Percentiles rank a stretch among this genome's conserved stretches.
Evolutionary conservation across 2,113 vertebrate genomes (phyloP).

Genomic region (Smithornis capensis): DNA sequence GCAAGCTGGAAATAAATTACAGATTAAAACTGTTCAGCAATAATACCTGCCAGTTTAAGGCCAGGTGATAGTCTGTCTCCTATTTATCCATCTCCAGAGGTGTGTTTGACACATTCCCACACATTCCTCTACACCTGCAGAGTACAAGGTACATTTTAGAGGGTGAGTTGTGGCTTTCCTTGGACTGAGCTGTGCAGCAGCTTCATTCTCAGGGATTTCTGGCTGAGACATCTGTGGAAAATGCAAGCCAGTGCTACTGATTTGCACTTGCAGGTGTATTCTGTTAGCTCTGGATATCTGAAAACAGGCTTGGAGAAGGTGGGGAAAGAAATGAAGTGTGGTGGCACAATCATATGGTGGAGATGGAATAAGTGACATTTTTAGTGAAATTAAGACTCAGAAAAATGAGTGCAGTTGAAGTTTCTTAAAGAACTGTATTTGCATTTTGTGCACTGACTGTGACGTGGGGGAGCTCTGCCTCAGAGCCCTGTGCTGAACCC

Average conservation of each 20-base stretch:
- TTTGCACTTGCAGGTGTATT: background rate
- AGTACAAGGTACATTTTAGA: background rate
- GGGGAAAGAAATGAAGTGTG: background rate
- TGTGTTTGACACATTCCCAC: background rate
- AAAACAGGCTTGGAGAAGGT: background rate
- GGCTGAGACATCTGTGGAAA: background rate
- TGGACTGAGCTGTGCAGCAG: background rate
- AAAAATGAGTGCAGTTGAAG: background rate
- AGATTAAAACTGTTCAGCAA: background rate
- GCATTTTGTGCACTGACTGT: background rate
- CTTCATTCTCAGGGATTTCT: background rate
- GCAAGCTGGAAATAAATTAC: background rate
- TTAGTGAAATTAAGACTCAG: background rate
- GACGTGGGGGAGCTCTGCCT: background rate
- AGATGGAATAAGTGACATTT: background rate
- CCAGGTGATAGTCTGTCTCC: background rate
- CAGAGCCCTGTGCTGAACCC: background rate
- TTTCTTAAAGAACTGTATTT: background rate
- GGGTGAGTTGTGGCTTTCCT: background rate
- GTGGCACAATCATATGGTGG: background rate
- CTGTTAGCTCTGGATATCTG: background rate
- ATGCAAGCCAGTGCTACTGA: background rate
- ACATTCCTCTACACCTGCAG: fast-evolving
- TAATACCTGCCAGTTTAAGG: background rate
- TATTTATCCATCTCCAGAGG: background rate